phyloP scores from a whole-genome alignment of 1,140 invertebrate genomes.

The Neodiprion lecontei region DNA sequence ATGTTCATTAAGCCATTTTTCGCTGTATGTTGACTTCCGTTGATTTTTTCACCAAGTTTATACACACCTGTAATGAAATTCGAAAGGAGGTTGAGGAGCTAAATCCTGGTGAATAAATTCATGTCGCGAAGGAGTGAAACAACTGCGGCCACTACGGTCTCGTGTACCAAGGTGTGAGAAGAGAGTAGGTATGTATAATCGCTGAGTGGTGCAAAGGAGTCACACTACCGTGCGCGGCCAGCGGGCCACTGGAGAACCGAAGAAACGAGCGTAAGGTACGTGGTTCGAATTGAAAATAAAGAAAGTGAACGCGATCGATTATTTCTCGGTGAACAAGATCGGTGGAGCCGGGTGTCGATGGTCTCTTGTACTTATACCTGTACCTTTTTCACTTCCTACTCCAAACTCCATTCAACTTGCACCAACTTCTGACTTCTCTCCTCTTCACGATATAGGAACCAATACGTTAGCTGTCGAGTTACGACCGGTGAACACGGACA shows the following conservation, averaged over 20 bases:
- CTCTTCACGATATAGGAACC: too few species aligned
- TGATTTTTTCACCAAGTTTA: too few species aligned
- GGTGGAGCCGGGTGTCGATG: not conserved
- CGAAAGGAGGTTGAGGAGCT: too few species aligned
- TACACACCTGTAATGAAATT: too few species aligned
- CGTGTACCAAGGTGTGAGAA: not conserved
- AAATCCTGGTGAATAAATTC: not conserved
- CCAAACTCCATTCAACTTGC: not conserved
- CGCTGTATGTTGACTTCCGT: too few species aligned
- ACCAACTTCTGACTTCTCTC: too few species aligned
- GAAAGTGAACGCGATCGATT: not conserved
- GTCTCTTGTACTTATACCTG: not conserved
- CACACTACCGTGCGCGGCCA: not conserved
- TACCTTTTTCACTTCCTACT: not conserved
- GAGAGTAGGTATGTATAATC: not conserved
- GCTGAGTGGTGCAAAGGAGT: not conserved
- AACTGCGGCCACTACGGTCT: not conserved
- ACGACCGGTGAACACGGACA: too few species aligned
- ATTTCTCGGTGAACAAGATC: constrained; percentile 1
- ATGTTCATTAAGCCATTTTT: too few species aligned
- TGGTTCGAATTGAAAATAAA: constrained; percentile 5
- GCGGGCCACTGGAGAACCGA: not conserved
- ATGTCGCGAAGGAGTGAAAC: not conserved
- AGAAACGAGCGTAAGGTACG: not conserved
- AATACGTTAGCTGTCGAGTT: too few species aligned